These are phyloP conservation scores for Fragum fragum DNA, from an alignment of 2,888 invertebrate genomes.

Conservation along the genomic window DNA sequence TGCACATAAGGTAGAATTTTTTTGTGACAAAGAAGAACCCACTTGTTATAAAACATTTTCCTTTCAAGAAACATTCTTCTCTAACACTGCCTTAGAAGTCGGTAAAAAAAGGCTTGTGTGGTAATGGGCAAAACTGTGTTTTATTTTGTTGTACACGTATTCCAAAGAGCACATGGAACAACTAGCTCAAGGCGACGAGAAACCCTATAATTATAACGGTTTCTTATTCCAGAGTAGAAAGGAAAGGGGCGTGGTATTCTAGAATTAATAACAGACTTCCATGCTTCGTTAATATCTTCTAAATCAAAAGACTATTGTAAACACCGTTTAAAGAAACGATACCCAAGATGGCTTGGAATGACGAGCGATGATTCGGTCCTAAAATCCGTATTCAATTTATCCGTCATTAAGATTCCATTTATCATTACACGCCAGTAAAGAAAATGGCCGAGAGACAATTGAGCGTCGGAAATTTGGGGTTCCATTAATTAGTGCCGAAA, in stretches of 20 bases:
- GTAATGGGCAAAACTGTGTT: too few relatives aligned
- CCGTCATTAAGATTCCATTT: conserved; percentile 54
- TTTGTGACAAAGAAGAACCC: too few relatives aligned
- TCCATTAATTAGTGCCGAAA: conserved; percentile 21
- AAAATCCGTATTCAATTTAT: conserved; percentile 70
- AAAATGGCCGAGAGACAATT: conserved; percentile 28
- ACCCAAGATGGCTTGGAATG: conserved; percentile 46
- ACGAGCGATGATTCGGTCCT: conserved; percentile 13
- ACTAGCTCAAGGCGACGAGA: conserved; percentile 48
- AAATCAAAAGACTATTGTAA: conserved; percentile 62
- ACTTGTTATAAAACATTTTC: too few relatives aligned
- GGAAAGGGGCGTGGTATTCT: conserved; percentile 54
- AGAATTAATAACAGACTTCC: conserved; percentile 56
- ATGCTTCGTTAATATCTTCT: conserved; percentile 55
- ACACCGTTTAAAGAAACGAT: conserved; percentile 38
- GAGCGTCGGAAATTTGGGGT: conserved; percentile 19
- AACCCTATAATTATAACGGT: conserved; percentile 69
- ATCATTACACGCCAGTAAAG: conserved; percentile 33
- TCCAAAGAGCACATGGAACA: conserved; percentile 20
- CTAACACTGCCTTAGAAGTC: too few relatives aligned
- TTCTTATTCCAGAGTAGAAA: conserved; percentile 66
- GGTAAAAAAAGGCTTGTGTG: too few relatives aligned
- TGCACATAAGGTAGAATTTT: too few relatives aligned
- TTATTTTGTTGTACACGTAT: too few relatives aligned
- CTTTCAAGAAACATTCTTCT: too few relatives aligned